A percentile compares a stretch with the other conserved stretches of the same genome.
Conservation (phyloP, 2,113 vertebrate genomes). For the Silurus meridionalis region DNA sequence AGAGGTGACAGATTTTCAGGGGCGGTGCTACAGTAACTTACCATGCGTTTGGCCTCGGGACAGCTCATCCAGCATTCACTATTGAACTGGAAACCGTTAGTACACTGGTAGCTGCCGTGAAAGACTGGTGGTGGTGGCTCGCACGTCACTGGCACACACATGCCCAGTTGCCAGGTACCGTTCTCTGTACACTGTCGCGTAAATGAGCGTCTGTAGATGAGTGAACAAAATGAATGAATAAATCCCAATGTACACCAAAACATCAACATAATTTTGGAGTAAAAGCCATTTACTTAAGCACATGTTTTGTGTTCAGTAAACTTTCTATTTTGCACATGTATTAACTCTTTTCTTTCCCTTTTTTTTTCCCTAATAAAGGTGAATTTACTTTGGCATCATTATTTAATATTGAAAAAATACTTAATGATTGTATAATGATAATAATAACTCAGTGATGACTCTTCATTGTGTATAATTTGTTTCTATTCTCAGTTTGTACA, state of each 20-base stretch:
- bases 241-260: background rate
- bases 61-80: conserved; percentile 91
- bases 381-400: background rate
- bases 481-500: background rate
- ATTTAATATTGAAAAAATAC: background rate
- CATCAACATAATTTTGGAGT: background rate
- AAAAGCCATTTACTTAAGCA: background rate
- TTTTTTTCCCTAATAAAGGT: background rate
- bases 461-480: background rate
- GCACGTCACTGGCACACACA: conserved; percentile 90
- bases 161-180: conserved; percentile 86
- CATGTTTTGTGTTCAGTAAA: background rate
- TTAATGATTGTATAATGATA: background rate
- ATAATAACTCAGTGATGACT: background rate
- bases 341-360: background rate
- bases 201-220: conserved; percentile 81
- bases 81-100: conserved; percentile 90
- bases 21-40: conserved; percentile 73
- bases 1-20: conserved; percentile 72
- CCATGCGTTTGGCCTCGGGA: conserved; percentile 77
- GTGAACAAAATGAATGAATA: background rate
- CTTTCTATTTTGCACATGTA: background rate
- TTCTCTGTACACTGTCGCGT: conserved; percentile 93
- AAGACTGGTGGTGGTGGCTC: conserved; percentile 88
- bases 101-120: conserved; percentile 90